phyloP scores from a whole-genome alignment of 1,140 invertebrate genomes.

The Brachionus paranguensis region DNA sequence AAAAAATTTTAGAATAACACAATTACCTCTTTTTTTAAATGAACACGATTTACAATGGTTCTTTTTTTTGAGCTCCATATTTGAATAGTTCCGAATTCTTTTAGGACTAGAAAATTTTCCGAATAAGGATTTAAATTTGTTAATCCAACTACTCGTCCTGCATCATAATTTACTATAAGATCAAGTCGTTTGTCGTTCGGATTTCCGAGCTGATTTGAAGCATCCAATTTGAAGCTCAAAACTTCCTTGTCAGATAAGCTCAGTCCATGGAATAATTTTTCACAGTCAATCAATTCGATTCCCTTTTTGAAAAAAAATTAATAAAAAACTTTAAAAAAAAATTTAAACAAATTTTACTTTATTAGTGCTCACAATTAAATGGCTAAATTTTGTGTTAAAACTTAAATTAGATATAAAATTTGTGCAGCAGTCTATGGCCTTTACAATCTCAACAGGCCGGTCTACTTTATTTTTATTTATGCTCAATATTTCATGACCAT shows the following conservation, averaged over 20 bases:
- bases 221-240: slow-evolving; percentile 16
- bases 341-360: background rate
- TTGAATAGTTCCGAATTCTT: slow-evolving; percentile 29
- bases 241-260: background rate
- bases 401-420: slow-evolving; percentile 14
- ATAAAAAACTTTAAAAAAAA: background rate
- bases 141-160: background rate
- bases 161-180: slow-evolving; percentile 19
- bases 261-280: background rate
- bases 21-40: background rate
- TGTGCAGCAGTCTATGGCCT: background rate
- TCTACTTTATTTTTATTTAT: background rate
- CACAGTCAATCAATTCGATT: slow-evolving; percentile 2
- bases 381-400: background rate
- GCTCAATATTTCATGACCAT: background rate
- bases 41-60: background rate
- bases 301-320: background rate
- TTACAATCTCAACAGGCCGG: background rate
- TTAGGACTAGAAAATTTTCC: slow-evolving; percentile 16
- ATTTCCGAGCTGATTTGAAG: background rate
- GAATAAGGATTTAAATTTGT: background rate
- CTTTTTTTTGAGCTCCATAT: slow-evolving; percentile 4
- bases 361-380: background rate
- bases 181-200: background rate
- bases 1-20: background rate